Base-by-base conservation (phyloP, 1,140 invertebrate species). In the Spodoptera litura region DNA sequence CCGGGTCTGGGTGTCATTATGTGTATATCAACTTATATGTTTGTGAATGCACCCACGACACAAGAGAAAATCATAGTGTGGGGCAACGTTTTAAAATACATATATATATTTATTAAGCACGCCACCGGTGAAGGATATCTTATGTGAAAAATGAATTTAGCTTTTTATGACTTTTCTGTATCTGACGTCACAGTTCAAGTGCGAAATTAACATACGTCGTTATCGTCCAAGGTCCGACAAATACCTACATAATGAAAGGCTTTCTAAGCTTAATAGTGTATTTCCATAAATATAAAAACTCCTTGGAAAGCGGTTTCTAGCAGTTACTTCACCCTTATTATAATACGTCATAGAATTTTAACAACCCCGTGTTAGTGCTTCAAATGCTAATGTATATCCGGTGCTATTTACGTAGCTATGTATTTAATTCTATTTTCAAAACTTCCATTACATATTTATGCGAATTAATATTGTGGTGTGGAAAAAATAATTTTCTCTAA, bases 301-400 rank as follows among this genome's bases (percentile, higher is more conserved):
- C n/a, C 38, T 25, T 66, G 38, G 11, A 20, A 20, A n/a, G 38
- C 49, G 62, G 62, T 66, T 66, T 13, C 31, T n/a, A 61, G 11
- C 5, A 35, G 10, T 11, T 49, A 44, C 38, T 44, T 49, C 9
- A 20, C 15, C 8, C 5, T 44, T 44, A 49, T 66, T 66, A 66
- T 66, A 11, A 49, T 38, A 66, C 62, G 62, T 66, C 62, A 66
- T 38, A 66, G n/a, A 49, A 53, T 52, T 70, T 70, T 52, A 70
- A 70, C 66, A 70, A n/a, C 66, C 20, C 49, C 11, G 1, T 64
- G 61, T 64, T 25, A 49, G 64, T 68, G 20, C 44, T 51, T 4
- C 44, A 31, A 31, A 70, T 70, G 66, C 27, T 13, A 70, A 70
- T 70, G 44, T 53, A 25, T 53, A 52, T 70, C 66, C 66, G 20